Evolutionary conservation across 2,888 invertebrate species (phyloP).

Genomic region (Cryptus armator): DNA sequence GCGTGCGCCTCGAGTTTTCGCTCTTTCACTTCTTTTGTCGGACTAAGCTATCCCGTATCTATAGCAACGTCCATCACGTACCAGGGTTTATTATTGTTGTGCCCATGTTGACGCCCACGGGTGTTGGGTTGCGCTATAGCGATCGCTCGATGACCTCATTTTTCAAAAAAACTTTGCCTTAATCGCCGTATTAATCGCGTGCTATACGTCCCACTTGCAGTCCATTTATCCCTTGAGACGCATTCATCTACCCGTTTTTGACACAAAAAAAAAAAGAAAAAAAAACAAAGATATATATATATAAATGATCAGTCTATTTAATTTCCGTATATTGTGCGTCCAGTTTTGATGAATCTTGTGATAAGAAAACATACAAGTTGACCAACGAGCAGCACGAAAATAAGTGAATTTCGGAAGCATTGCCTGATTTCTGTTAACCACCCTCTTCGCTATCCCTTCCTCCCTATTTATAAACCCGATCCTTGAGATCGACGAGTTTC

Average conservation of each 20-base stretch:
- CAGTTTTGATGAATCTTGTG: background rate
- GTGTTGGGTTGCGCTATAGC: background rate
- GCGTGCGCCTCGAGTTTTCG: background rate
- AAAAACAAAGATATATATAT: background rate
- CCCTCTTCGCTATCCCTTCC: background rate
- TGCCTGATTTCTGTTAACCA: conserved; percentile 40
- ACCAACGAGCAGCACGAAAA: background rate
- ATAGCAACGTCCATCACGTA: conserved; percentile 3
- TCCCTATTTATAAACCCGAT: conserved; percentile 27
- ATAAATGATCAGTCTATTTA: background rate
- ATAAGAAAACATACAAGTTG: conserved; percentile 3
- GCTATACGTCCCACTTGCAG: conserved; percentile 10
- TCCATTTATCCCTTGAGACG: background rate
- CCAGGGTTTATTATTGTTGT: background rate
- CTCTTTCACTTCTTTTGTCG: conserved; percentile 2
- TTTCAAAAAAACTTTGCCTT: conserved; percentile 7
- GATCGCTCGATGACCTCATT: conserved; percentile 15
- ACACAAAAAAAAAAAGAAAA: background rate
- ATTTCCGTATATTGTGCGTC: background rate
- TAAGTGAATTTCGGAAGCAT: conserved; percentile 20
- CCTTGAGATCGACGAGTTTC: conserved; percentile 76
- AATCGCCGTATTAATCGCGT: conserved; percentile 4
- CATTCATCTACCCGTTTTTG: background rate
- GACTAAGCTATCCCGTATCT: conserved; percentile 16
- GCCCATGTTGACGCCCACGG: background rate